Evolutionary conservation across 2,113 vertebrate genomes (phyloP).

Genomic region (Antigone vipio): DNA sequence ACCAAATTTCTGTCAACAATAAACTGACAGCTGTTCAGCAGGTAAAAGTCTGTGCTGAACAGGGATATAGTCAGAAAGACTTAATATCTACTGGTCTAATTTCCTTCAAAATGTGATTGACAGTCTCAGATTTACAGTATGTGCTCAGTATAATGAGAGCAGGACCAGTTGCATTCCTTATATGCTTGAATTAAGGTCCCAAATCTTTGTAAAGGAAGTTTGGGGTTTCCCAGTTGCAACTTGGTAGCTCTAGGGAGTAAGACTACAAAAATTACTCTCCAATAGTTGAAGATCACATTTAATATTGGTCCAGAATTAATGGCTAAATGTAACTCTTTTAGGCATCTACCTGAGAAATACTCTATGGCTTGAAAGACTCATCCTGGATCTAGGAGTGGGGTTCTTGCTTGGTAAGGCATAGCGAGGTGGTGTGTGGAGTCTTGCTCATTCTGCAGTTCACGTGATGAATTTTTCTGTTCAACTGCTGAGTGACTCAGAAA

Average conservation of each 20-base stretch:
- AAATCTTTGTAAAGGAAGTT: neutral
- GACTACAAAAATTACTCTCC: neutral
- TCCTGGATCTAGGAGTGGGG: neutral
- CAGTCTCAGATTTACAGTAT: neutral
- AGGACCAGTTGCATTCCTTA: neutral
- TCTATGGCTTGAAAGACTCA: neutral
- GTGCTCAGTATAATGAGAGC: neutral
- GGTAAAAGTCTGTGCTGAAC: neutral
- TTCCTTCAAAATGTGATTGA: neutral
- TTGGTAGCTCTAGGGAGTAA: neutral
- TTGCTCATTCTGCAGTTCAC: constrained; percentile 49
- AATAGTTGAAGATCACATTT: neutral
- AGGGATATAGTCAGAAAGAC: neutral
- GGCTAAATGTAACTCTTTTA: neutral
- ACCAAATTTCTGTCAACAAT: neutral
- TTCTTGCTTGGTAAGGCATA: neutral
- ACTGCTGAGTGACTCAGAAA: constrained; percentile 78
- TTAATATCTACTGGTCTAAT: neutral
- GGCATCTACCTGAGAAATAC: neutral
- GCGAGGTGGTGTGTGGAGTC: neutral
- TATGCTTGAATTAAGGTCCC: neutral
- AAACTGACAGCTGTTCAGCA: neutral
- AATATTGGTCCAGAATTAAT: neutral
- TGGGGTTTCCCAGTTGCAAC: neutral
- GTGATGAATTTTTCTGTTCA: constrained; percentile 78